These are phyloP conservation scores for Amiota communis DNA, from an alignment of 2,888 invertebrate genomes.

Conservation along the genomic window DNA sequence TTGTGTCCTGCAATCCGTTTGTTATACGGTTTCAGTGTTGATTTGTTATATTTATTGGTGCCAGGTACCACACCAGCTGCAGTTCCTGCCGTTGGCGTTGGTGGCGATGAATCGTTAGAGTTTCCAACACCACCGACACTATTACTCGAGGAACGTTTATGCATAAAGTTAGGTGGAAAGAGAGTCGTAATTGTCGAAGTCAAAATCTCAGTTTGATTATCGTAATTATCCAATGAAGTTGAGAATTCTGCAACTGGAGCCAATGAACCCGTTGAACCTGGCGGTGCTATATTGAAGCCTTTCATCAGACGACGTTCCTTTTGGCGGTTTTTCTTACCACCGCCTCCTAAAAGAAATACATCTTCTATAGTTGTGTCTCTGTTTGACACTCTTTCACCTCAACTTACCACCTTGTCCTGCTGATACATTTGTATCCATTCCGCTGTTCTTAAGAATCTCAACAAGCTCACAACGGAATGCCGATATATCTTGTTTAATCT, in stretches of 20 bases:
- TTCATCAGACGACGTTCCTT: slow-evolving; percentile 95
- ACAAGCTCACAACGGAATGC: slow-evolving; percentile 98
- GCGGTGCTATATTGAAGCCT: slow-evolving; percentile 91
- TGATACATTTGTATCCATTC: slow-evolving; percentile 93
- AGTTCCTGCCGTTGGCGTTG: slow-evolving; percentile 46
- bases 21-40: slow-evolving; percentile 69
- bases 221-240: slow-evolving; percentile 79
- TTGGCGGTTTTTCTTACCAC: slow-evolving; percentile 94
- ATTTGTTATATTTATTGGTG: slow-evolving; percentile 69
- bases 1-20: slow-evolving; percentile 79
- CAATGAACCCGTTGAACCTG: slow-evolving; percentile 77
- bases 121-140: slow-evolving; percentile 67
- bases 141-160: slow-evolving; percentile 56
- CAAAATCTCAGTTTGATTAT: slow-evolving; percentile 78
- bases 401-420: slow-evolving; percentile 82
- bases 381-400: too few species aligned
- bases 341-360: slow-evolving; percentile 77
- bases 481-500: slow-evolving; percentile 99
- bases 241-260: slow-evolving; percentile 87
- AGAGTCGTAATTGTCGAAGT: slow-evolving; percentile 83
- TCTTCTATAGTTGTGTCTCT: not conserved
- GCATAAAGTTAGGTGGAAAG: slow-evolving; percentile 73
- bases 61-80: slow-evolving; percentile 45
- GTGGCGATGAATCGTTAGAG: slow-evolving; percentile 53
- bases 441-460: slow-evolving; percentile 95